Evolutionary conservation across 2,888 invertebrate species (phyloP).

Genomic region (Eulithis testata): DNA sequence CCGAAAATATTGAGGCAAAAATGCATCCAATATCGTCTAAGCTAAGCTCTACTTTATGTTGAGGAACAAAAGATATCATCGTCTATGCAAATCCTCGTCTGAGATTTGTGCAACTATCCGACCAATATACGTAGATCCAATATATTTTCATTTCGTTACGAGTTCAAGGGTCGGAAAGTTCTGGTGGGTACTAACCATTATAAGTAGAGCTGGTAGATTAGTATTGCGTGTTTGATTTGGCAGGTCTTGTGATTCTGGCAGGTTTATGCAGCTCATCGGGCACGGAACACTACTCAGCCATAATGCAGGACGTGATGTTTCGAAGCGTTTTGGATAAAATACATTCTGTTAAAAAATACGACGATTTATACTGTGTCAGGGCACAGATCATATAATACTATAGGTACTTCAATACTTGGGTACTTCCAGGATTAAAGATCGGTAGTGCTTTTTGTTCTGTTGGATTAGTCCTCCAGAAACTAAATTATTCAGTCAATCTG

Average conservation of each 20-base stretch:
- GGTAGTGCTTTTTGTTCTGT: too few relatives aligned
- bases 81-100: conserved; percentile 58
- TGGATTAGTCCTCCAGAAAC: too few relatives aligned
- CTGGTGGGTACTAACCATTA: conserved; percentile 45
- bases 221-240: not conserved
- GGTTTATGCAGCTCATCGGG: conserved; percentile 58
- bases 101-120: conserved; percentile 48
- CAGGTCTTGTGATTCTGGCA: conserved; percentile 42
- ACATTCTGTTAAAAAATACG: conserved; percentile 3
- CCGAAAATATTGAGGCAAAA: conserved; percentile 5
- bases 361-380: not conserved
- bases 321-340: not conserved
- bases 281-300: conserved; percentile 61
- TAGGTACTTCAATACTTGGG: too few relatives aligned
- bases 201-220: conserved; percentile 20
- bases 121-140: conserved; percentile 47
- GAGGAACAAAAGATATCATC: conserved; percentile 65
- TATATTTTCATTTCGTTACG: conserved; percentile 12
- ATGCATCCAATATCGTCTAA: conserved; percentile 35
- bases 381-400: too few relatives aligned
- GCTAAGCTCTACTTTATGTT: conserved; percentile 35
- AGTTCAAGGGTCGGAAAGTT: conserved; percentile 34
- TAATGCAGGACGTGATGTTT: conserved; percentile 58
- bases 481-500: too few relatives aligned
- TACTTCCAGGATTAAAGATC: too few relatives aligned